A percentile compares a stretch with the other conserved stretches of the same genome.
These are phyloP conservation scores for Danaus plexippus DNA, from an alignment of 1,140 invertebrate genomes.

Conservation along the genomic window DNA sequence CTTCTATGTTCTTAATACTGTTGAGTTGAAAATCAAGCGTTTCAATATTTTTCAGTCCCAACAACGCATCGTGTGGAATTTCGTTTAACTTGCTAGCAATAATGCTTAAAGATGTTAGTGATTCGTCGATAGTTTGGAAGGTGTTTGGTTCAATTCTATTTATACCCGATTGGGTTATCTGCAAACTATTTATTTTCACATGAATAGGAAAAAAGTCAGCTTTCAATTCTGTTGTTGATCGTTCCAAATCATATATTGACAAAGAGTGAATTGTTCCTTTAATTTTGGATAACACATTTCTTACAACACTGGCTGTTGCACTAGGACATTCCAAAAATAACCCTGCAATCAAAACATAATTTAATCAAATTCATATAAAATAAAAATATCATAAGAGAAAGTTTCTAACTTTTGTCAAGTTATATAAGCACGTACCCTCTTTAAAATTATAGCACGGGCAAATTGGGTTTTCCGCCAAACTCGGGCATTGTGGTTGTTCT, in stretches of 20 bases:
- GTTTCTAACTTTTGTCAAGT: neutral
- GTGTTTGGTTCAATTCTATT: constrained; percentile 81
- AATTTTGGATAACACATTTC: constrained; percentile 74
- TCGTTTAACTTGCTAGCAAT: constrained; percentile 84
- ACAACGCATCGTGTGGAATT: constrained; percentile 86
- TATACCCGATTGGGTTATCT: constrained; percentile 86
- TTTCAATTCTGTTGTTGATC: constrained; percentile 79
- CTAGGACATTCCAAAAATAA: constrained; percentile 91
- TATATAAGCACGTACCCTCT: constrained; percentile 74
- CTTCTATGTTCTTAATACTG: constrained; percentile 84
- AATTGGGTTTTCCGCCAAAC: constrained; percentile 78
- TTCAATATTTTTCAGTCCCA: constrained; percentile 78
- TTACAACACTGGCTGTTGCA: constrained; percentile 76
- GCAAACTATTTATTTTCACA: constrained; percentile 79
- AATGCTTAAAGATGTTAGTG: constrained; percentile 83
- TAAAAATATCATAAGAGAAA: neutral
- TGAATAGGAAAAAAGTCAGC: constrained; percentile 79
- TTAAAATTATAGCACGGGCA: constrained; percentile 94
- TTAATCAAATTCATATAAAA: constrained; percentile 1
- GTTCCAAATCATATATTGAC: constrained; percentile 89
- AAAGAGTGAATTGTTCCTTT: constrained; percentile 84
- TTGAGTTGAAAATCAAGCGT: constrained; percentile 89
- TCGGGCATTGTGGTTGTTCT: constrained; percentile 76
- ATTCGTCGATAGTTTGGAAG: constrained; percentile 78
- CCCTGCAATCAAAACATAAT: constrained; percentile 62